These are phyloP conservation scores for Pachyuromys duprasi DNA, from an alignment of 2,797 vertebrate species.

Conservation along the genomic window DNA sequence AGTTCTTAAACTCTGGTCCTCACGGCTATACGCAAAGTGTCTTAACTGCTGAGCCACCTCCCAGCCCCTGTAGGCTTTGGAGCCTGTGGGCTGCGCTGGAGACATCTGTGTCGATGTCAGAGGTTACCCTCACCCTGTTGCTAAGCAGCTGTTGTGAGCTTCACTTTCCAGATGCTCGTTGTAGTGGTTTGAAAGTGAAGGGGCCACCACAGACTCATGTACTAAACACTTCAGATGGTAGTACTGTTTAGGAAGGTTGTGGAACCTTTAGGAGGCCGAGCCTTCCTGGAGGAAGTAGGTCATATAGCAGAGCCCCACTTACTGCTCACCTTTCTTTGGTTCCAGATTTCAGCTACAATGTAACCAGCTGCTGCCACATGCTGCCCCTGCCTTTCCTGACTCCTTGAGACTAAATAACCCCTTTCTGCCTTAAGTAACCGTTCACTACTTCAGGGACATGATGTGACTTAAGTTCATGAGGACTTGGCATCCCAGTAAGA, in stretches of 20 bases:
- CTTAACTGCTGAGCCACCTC: not conserved
- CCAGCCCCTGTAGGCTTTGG: not conserved
- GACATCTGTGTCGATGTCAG: fast-evolving
- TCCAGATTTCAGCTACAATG: not conserved
- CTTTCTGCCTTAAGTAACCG: not conserved
- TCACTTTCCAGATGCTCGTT: not conserved
- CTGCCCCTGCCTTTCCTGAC: not conserved
- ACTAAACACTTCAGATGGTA: not conserved
- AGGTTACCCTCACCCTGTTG: not conserved
- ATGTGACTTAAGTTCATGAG: not conserved
- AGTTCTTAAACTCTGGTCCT: not conserved
- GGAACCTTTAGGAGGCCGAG: not conserved
- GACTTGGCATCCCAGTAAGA: not conserved
- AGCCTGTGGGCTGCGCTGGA: not conserved
- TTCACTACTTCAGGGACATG: not conserved
- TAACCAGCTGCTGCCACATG: not conserved
- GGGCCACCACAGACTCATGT: not conserved
- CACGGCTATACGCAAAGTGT: not conserved
- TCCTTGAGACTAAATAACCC: not conserved
- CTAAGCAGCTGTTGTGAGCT: not conserved
- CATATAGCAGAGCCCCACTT: too few relatives aligned
- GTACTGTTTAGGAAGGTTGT: not conserved
- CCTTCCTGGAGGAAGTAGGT: not conserved
- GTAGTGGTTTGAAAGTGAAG: not conserved
- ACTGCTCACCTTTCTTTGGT: too few relatives aligned